Percentiles rank a stretch among this genome's conserved stretches.
These are phyloP conservation scores for Lepus americanus DNA, from an alignment of 2,113 vertebrate species.

Conservation along the genomic window DNA sequence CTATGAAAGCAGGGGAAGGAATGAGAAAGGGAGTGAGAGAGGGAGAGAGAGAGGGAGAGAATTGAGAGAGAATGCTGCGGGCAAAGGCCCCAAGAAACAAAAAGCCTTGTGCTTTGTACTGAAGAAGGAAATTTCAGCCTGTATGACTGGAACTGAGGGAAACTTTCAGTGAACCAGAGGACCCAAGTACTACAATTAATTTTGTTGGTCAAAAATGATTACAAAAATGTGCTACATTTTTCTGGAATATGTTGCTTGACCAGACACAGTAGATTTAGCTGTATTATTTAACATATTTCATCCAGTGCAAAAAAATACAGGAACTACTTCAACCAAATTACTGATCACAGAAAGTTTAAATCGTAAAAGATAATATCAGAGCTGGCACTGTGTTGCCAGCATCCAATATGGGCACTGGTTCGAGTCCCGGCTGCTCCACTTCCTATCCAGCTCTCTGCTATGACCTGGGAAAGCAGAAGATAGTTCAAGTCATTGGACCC, in stretches of 20 bases:
- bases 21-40: background rate
- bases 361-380: background rate
- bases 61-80: background rate
- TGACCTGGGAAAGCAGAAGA: too few species aligned
- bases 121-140: background rate
- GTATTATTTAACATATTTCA: background rate
- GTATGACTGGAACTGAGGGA: background rate
- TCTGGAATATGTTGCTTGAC: background rate
- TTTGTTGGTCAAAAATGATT: conserved; percentile 20
- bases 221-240: background rate
- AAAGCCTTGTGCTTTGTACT: background rate
- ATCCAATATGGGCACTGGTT: too few species aligned
- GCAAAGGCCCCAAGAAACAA: background rate
- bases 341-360: background rate
- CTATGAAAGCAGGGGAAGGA: background rate
- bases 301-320: background rate
- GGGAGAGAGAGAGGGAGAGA: too few species aligned
- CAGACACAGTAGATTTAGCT: background rate
- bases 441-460: too few species aligned
- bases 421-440: too few species aligned
- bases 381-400: too few species aligned
- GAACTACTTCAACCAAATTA: conserved; percentile 29
- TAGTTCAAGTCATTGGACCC: too few species aligned
- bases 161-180: background rate
- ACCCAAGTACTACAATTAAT: background rate